phyloP scores from a whole-genome alignment of 2,113 vertebrate species.

The Ophthalmolycus amberensis region DNA sequence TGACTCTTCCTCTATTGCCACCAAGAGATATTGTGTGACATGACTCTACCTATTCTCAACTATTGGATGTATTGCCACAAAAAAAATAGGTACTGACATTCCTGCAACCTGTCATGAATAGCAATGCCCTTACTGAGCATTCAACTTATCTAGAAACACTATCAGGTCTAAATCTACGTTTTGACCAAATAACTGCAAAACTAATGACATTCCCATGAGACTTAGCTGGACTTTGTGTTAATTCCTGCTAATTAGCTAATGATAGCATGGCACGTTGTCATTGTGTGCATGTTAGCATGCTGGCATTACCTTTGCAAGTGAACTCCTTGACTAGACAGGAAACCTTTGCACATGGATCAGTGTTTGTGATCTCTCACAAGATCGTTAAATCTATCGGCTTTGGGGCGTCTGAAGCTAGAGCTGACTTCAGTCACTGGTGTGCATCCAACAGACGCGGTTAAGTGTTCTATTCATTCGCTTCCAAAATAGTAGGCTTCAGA shows the following conservation, averaged over 20 bases:
- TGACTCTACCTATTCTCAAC: background rate
- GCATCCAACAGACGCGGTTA: background rate
- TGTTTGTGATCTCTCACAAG: constrained; percentile 1
- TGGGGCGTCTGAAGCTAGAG: background rate
- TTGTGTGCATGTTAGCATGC: background rate
- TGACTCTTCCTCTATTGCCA: background rate
- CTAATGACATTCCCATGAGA: background rate
- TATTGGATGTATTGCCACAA: background rate
- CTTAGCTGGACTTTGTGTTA: background rate
- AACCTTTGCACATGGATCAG: background rate
- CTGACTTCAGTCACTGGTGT: background rate
- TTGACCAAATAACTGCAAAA: background rate
- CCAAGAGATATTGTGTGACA: background rate
- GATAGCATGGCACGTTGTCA: background rate
- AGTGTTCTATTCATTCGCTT: constrained; percentile 13
- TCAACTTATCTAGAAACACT: background rate
- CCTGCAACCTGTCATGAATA: background rate
- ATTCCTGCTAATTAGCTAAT: background rate
- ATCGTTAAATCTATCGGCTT: constrained; percentile 18
- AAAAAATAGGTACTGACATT: background rate
- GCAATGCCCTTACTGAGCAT: background rate
- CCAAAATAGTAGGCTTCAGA: background rate
- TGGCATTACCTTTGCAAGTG: background rate
- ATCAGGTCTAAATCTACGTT: background rate
- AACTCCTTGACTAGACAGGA: background rate